Evolutionary conservation across 2,797 vertebrate species (phyloP), one percentile per base, ranked within the genome.

Genomic region (Syndactyla subalaris): DNA sequence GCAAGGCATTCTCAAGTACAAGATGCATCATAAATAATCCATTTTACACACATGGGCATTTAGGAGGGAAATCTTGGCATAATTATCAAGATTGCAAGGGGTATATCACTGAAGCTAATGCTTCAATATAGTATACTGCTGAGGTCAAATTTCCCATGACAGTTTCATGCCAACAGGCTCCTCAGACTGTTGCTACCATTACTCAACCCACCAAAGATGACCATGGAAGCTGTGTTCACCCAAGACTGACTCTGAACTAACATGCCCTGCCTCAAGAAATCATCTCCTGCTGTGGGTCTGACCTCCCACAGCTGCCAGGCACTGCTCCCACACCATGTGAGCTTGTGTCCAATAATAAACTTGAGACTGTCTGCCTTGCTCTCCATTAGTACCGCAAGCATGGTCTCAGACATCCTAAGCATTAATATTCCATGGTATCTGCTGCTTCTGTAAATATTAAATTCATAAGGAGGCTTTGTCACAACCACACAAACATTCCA

Each of bases 281-380:
- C 43, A 58, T 5, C 38, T 68, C 9, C 10, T 81, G 54, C 22
- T 17, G 0, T 27, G 48, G 14, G 39, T 57, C 68, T 43, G 43
- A 46, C n/a, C 16, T 81, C 22, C 58, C 46, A 26, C 18, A 27
- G 9, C 34, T 55, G 39, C 23, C 43, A 76, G 57, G 14, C 15
- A 10, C 39, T 73, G 70, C 48, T 72, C 52, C 21, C 2, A 0
- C 39, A 34, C 11, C 1, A 0, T 10, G 8, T 21, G 30, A 65
- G 16, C n/a, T 29, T 30, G 4, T 9, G 12, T 10, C 76, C 26
- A 22, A 1, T 7, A 13, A 16, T 16, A 66, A 90, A 65, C 59
- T 30, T 32, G 26, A 18, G 20, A 23, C 24, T 51, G 24, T 59
- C 58, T 82, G 36, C 39, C 22, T 43, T 51, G 32, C 51, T 68